Percentiles rank a stretch among this genome's conserved stretches.
Conservation (phyloP, 2,113 vertebrate species). For the Tachuris rubrigastra region DNA sequence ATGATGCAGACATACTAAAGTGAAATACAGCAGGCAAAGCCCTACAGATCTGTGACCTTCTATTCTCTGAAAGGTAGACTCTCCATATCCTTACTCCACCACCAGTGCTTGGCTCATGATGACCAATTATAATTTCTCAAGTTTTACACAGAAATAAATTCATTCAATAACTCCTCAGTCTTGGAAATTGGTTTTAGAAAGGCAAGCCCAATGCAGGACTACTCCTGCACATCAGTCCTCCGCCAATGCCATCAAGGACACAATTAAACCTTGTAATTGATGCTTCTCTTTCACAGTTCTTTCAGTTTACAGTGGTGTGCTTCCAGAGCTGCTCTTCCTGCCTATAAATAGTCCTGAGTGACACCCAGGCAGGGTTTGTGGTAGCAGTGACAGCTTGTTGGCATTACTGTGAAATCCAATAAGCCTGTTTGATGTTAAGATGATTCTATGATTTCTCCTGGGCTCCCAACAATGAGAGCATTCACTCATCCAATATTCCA, state of each 20-base stretch:
- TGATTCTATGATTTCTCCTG: constrained; percentile 31
- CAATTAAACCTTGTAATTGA: background rate
- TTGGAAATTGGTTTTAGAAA: background rate
- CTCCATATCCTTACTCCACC: background rate
- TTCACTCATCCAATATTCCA: constrained; percentile 22
- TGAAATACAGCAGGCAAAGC: background rate
- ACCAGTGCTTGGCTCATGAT: background rate
- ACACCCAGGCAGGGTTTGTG: background rate
- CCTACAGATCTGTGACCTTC: background rate
- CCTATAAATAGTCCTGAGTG: background rate
- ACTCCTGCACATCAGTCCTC: background rate
- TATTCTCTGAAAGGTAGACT: background rate
- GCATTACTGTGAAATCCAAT: constrained; percentile 7
- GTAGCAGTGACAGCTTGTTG: constrained; percentile 13
- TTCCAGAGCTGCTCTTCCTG: background rate
- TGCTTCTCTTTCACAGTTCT: background rate
- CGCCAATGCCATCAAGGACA: background rate
- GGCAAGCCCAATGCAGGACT: background rate
- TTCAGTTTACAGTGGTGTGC: background rate
- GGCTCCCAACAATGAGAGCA: constrained; percentile 15
- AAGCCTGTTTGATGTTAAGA: constrained; percentile 36
- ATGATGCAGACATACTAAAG: background rate
- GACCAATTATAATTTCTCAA: background rate
- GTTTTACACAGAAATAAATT: background rate
- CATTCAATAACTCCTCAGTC: background rate